Conservation (phyloP, 1,140 invertebrate species). For the Polyergus mexicanus region DNA sequence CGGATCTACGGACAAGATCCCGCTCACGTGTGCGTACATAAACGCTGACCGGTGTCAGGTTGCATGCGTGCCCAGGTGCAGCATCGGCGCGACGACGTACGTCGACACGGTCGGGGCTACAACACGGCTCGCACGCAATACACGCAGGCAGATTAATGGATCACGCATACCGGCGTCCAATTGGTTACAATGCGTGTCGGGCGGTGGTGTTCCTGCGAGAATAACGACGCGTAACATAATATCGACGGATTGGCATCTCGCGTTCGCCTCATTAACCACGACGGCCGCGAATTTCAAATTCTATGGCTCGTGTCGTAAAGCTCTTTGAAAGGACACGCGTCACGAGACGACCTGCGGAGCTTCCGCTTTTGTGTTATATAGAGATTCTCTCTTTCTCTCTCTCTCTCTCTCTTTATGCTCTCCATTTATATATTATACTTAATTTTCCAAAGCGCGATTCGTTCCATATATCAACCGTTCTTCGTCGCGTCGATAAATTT, state of each 20-base stretch:
- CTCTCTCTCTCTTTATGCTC: too few species aligned
- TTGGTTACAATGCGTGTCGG: constrained; percentile 72
- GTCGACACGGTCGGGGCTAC: not conserved
- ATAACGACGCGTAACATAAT: constrained; percentile 75
- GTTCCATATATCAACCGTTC: not conserved
- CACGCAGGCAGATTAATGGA: constrained; percentile 68
- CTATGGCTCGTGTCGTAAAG: constrained; percentile 8
- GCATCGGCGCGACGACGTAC: constrained; percentile 25
- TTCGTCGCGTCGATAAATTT: not conserved
- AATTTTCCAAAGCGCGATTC: too few species aligned
- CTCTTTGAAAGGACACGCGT: not conserved
- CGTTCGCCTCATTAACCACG: constrained; percentile 70
- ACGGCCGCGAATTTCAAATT: constrained; percentile 62
- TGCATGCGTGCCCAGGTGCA: constrained; percentile 66
- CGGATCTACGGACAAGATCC: constrained; percentile 52
- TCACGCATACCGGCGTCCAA: constrained; percentile 57
- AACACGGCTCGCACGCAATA: constrained; percentile 17
- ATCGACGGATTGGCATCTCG: constrained; percentile 76
- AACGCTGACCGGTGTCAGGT: constrained; percentile 61
- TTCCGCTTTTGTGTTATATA: not conserved
- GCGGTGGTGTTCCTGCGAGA: constrained; percentile 64
- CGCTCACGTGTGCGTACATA: constrained; percentile 39
- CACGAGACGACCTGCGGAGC: not conserved
- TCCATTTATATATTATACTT: too few species aligned
- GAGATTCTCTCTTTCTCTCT: too few species aligned